Conservation (phyloP, 2,888 invertebrate genomes). For the Xiphydria camelus region DNA sequence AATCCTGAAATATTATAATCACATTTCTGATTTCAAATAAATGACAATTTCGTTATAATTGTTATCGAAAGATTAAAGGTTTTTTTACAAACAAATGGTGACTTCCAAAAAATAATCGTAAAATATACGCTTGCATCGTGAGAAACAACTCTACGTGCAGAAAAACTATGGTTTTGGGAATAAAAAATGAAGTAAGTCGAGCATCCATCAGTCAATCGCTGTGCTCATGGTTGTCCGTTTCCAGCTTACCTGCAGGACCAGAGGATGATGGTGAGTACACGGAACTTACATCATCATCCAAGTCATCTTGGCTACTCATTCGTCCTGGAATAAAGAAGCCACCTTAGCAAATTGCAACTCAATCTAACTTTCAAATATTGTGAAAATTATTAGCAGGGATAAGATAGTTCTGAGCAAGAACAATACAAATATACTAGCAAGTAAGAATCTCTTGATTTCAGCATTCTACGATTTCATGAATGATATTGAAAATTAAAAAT, state of each 20-base stretch:
- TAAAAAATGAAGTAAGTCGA: slow-evolving; percentile 35
- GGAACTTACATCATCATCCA: slow-evolving; percentile 77
- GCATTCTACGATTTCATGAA: no score
- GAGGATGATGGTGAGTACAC: slow-evolving; percentile 66
- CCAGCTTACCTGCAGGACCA: slow-evolving; percentile 65
- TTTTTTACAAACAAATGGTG: neutral
- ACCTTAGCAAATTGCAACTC: no score
- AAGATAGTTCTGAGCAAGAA: no score
- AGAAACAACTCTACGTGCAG: no score
- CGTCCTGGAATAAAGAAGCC: slow-evolving; percentile 68
- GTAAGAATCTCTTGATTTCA: neutral
- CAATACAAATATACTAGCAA: slow-evolving; percentile 54
- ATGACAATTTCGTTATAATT: neutral
- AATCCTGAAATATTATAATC: no score
- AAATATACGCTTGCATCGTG: no score
- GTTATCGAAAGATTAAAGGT: neutral
- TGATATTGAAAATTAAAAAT: no score
- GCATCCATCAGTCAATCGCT: slow-evolving; percentile 57
- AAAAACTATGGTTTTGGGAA: neutral
- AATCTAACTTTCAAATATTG: no score
- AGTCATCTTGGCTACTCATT: slow-evolving; percentile 85
- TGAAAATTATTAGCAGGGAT: no score
- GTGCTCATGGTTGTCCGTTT: slow-evolving; percentile 59
- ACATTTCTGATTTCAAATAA: no score
- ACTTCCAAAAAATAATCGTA: no score